These are phyloP conservation scores for Chymomyza amoena DNA, from an alignment of 2,888 invertebrate species.

Conservation along the genomic window DNA sequence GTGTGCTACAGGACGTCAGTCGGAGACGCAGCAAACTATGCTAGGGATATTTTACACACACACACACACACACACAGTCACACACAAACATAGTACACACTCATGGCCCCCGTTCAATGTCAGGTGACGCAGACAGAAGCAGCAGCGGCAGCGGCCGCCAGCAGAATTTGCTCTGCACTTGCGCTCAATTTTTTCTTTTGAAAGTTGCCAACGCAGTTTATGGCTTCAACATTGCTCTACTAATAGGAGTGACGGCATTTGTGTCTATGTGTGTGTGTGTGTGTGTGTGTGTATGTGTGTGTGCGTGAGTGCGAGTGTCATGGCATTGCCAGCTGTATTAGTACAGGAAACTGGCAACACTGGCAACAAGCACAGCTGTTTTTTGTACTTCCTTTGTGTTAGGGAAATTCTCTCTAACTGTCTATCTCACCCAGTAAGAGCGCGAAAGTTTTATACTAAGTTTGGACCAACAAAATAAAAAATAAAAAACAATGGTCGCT, in stretches of 20 bases:
- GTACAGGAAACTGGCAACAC: conserved; percentile 44
- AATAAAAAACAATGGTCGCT: too few relatives aligned
- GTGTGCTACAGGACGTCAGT: conserved; percentile 55
- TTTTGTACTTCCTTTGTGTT: conserved; percentile 3
- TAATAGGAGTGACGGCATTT: conserved; percentile 53
- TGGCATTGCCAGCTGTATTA: conserved; percentile 52
- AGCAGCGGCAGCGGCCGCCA: conserved; percentile 24
- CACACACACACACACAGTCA: neutral
- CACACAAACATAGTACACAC: conserved; percentile 23
- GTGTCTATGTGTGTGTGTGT: neutral
- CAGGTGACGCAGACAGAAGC: conserved; percentile 65
- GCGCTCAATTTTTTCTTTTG: conserved; percentile 58
- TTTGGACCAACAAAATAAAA: too few relatives aligned
- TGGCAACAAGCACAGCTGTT: conserved; percentile 58
- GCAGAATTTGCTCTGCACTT: conserved; percentile 62
- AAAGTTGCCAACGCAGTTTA: conserved; percentile 47
- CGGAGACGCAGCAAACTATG: conserved; percentile 30
- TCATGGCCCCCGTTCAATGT: conserved; percentile 72
- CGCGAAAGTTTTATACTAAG: too few relatives aligned
- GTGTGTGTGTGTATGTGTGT: neutral
- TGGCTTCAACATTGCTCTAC: conserved; percentile 42
- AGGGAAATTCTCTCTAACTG: conserved; percentile 41
- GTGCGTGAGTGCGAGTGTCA: conserved; percentile 4
- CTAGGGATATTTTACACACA: conserved; percentile 53
- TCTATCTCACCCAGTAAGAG: neutral